Conservation (phyloP, 1,140 invertebrate genomes). For the Lasioglossum albipes region DNA sequence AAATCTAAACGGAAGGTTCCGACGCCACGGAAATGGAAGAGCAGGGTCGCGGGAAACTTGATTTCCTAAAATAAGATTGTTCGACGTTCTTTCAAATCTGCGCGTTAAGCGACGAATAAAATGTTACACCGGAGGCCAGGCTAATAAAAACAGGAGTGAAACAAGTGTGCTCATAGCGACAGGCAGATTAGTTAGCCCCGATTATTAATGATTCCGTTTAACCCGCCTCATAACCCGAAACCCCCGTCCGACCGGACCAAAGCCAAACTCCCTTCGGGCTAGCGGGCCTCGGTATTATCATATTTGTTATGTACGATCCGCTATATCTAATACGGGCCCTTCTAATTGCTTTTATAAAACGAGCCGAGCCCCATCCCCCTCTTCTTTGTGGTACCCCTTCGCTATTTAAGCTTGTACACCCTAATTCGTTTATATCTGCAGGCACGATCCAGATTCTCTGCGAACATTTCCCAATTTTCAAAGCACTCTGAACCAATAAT, state of each 20-base stretch:
- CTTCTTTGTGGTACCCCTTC: not conserved
- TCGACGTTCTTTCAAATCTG: not conserved
- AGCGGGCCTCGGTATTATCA: slow-evolving; percentile 73
- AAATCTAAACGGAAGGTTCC: not conserved
- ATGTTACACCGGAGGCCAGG: slow-evolving; percentile 53
- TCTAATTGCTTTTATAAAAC: slow-evolving; percentile 81
- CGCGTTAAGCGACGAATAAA: slow-evolving; percentile 52
- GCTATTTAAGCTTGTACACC: no score
- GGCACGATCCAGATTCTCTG: no score
- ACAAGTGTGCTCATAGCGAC: slow-evolving; percentile 79
- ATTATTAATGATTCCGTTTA: slow-evolving; percentile 81
- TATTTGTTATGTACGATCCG: slow-evolving; percentile 80
- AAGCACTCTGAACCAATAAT: no score
- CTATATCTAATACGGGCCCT: slow-evolving; percentile 77
- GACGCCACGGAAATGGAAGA: not conserved
- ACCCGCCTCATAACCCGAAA: slow-evolving; percentile 73
- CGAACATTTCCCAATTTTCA: no score
- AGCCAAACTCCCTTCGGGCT: slow-evolving; percentile 74
- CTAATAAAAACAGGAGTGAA: slow-evolving; percentile 77
- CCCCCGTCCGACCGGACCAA: slow-evolving; percentile 48
- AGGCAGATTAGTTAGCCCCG: slow-evolving; percentile 80
- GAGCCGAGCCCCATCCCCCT: slow-evolving; percentile 28
- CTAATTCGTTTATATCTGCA: no score
- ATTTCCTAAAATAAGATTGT: not conserved
- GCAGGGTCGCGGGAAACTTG: not conserved